These are phyloP conservation scores for Leptopilina syphax DNA, from an alignment of 2,888 invertebrate genomes.

Conservation along the genomic window DNA sequence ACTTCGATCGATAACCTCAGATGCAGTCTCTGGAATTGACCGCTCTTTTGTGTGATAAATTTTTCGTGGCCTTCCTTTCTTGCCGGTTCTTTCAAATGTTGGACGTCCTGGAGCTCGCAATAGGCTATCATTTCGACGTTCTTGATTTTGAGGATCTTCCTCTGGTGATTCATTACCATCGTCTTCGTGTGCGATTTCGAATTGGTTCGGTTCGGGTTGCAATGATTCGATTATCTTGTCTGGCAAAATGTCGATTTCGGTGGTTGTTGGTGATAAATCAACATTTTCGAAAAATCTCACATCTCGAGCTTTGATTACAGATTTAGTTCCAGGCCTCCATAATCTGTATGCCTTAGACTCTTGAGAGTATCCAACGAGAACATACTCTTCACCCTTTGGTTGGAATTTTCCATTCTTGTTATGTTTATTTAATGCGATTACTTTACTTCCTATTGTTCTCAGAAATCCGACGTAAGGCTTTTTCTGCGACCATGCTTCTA, in stretches of 20 bases:
- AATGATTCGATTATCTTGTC: conserved; percentile 22
- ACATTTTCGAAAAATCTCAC: conserved; percentile 32
- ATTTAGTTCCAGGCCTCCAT: conserved; percentile 33
- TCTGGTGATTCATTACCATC: too few relatives aligned
- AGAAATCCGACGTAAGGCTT: conserved; percentile 49
- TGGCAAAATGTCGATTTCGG: background rate
- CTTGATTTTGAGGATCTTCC: too few relatives aligned
- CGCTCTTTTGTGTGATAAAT: background rate
- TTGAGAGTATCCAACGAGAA: conserved; percentile 52
- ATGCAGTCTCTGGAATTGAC: conserved; percentile 36
- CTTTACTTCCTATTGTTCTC: conserved; percentile 52
- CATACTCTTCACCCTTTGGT: conserved; percentile 53
- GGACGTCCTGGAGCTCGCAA: conserved; percentile 10
- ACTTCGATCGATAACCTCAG: conserved; percentile 38
- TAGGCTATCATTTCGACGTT: too few relatives aligned
- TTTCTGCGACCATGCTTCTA: conserved; percentile 43
- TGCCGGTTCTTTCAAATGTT: background rate
- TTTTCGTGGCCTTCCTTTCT: conserved; percentile 11
- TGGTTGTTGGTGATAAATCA: conserved; percentile 35
- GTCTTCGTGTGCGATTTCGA: too few relatives aligned
- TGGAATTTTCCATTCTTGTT: conserved; percentile 53
- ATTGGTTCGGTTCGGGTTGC: too few relatives aligned
- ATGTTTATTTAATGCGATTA: conserved; percentile 53
- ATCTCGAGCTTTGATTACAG: conserved; percentile 41
- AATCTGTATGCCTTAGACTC: conserved; percentile 47